Evolutionary conservation across 2,888 invertebrate species (phyloP).

Genomic region (Ornithoptera alexandrae): DNA sequence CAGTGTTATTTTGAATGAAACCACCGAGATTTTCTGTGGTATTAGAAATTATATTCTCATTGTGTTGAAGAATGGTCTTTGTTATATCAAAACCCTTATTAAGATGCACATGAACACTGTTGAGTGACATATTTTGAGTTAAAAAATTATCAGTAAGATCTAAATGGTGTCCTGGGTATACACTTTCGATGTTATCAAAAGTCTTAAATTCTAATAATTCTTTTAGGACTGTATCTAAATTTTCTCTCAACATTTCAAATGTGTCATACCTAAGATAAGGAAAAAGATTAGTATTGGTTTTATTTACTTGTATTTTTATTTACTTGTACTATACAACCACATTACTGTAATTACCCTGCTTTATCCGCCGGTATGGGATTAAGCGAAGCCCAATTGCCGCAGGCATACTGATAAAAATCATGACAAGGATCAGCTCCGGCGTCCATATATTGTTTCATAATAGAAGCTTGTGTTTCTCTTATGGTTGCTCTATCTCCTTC

Average conservation of each 20-base stretch:
- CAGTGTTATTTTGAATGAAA: conserved; percentile 41
- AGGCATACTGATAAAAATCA: conserved; percentile 92
- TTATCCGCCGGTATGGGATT: conserved; percentile 94
- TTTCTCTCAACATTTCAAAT: conserved; percentile 93
- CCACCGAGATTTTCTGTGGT: conserved; percentile 31
- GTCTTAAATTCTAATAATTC: conserved; percentile 82
- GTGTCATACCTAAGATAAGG: conserved; percentile 84
- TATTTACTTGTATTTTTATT: too few relatives aligned
- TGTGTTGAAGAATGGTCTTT: not conserved
- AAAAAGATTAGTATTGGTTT: not conserved
- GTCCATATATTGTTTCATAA: conserved; percentile 90
- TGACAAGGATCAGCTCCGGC: conserved; percentile 85
- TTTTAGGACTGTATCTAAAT: conserved; percentile 84
- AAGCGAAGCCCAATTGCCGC: conserved; percentile 90
- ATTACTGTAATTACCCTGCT: conserved; percentile 78
- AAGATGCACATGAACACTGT: conserved; percentile 12
- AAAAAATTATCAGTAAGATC: conserved; percentile 55
- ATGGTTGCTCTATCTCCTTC: conserved; percentile 79
- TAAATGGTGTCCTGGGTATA: conserved; percentile 63
- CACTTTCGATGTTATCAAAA: conserved; percentile 48
- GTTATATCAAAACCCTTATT: not conserved
- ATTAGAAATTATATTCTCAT: conserved; percentile 23
- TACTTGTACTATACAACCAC: not conserved
- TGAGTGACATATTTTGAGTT: conserved; percentile 33
- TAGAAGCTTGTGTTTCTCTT: conserved; percentile 81